Evolutionary conservation across 2,797 vertebrate species (phyloP).

Genomic region (Apogon talboti): DNA sequence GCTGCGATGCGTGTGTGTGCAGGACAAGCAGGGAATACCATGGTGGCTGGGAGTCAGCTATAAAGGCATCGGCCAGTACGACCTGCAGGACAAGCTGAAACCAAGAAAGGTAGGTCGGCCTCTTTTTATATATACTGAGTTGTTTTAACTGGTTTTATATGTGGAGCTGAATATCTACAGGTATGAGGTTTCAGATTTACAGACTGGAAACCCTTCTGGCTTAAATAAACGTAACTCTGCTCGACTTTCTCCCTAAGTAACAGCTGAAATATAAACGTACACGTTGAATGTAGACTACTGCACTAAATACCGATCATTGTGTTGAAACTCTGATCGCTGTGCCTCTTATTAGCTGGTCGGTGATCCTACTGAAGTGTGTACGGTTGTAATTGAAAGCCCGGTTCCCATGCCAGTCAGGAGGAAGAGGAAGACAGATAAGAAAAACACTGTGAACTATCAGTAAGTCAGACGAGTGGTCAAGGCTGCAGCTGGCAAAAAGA

Average conservation of each 20-base stretch:
- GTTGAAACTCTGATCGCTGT: conserved; percentile 18
- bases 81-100: conserved; percentile 96
- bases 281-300: too few species aligned
- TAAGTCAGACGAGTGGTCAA: conserved; percentile 37
- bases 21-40: conserved; percentile 98
- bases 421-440: conserved; percentile 37
- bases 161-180: background rate
- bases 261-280: conserved; percentile 3
- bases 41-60: conserved; percentile 99
- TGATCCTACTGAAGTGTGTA: conserved; percentile 74
- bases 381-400: conserved; percentile 41
- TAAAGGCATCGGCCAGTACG: conserved; percentile 97
- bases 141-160: conserved; percentile 7
- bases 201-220: conserved; percentile 15
- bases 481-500: conserved; percentile 32
- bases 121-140: conserved; percentile 12
- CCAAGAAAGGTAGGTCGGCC: conserved; percentile 91
- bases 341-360: conserved; percentile 65
- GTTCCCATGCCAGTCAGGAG: conserved; percentile 64
- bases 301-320: background rate
- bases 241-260: conserved; percentile 13
- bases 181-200: conserved; percentile 2
- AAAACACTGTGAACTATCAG: conserved; percentile 49
- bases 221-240: conserved; percentile 18
- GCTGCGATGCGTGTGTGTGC: conserved; percentile 57